phyloP scores from a whole-genome alignment of 2,797 vertebrate species.

The Clarias fuscus region DNA sequence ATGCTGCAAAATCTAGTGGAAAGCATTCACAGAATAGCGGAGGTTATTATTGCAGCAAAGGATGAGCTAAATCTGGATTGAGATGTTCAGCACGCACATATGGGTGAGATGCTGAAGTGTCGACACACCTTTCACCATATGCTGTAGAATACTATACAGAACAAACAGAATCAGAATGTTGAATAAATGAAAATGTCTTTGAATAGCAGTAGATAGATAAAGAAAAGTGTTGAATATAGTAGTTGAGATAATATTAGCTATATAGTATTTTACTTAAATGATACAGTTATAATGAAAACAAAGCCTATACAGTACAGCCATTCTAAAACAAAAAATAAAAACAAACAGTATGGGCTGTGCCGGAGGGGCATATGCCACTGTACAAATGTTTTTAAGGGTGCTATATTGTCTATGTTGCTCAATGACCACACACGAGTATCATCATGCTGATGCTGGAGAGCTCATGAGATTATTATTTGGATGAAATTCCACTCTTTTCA shows the following conservation, averaged over 20 bases:
- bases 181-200: neutral
- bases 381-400: neutral
- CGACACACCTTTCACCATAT: neutral
- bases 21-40: neutral
- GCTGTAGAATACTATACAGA: neutral
- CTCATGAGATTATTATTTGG: conserved; percentile 54
- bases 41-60: neutral
- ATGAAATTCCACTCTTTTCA: neutral
- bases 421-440: conserved; percentile 71
- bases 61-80: neutral
- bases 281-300: neutral
- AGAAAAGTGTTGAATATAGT: neutral
- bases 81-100: neutral
- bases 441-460: conserved; percentile 71
- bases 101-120: neutral
- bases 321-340: neutral
- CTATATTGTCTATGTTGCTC: conserved; percentile 61
- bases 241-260: neutral
- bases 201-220: neutral
- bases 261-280: neutral
- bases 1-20: neutral
- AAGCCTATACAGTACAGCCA: neutral
- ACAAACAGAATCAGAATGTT: neutral
- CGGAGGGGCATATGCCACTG: neutral
- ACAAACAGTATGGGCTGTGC: neutral